Evolutionary conservation across 2,113 vertebrate species (phyloP).

Genomic region (Rhea americana): DNA sequence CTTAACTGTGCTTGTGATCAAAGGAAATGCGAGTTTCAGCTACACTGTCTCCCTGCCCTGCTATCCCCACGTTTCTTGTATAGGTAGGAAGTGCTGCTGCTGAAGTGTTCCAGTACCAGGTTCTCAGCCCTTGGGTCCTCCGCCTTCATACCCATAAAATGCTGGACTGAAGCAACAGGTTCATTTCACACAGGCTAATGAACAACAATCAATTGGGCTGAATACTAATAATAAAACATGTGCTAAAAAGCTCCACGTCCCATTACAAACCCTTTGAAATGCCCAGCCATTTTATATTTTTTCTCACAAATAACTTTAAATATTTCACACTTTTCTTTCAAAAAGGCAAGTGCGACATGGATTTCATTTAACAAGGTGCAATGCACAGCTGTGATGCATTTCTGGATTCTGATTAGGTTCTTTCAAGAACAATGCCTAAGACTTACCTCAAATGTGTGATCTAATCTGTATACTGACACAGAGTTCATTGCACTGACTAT

Average conservation of each 20-base stretch:
- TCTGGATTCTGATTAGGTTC: background rate
- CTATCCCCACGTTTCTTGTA: fast-evolving
- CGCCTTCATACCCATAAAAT: background rate
- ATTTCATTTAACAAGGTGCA: background rate
- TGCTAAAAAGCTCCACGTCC: background rate
- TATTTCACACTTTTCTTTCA: background rate
- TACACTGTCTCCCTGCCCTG: background rate
- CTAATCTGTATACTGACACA: slow-evolving; percentile 93
- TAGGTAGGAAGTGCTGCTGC: background rate
- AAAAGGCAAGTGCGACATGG: background rate
- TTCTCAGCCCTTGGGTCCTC: background rate
- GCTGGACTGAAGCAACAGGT: background rate
- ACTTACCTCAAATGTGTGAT: slow-evolving; percentile 95
- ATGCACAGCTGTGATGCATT: background rate
- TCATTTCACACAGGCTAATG: background rate
- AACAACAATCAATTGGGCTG: background rate
- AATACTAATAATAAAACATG: background rate
- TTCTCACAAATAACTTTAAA: background rate
- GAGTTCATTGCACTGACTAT: slow-evolving; percentile 97
- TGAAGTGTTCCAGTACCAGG: background rate
- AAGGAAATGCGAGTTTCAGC: background rate
- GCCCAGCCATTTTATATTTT: background rate
- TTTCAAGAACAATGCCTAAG: background rate
- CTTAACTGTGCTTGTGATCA: background rate
- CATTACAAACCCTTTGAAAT: background rate